Base-by-base conservation (phyloP, 2,113 vertebrate species). In the Apteryx owenii region DNA sequence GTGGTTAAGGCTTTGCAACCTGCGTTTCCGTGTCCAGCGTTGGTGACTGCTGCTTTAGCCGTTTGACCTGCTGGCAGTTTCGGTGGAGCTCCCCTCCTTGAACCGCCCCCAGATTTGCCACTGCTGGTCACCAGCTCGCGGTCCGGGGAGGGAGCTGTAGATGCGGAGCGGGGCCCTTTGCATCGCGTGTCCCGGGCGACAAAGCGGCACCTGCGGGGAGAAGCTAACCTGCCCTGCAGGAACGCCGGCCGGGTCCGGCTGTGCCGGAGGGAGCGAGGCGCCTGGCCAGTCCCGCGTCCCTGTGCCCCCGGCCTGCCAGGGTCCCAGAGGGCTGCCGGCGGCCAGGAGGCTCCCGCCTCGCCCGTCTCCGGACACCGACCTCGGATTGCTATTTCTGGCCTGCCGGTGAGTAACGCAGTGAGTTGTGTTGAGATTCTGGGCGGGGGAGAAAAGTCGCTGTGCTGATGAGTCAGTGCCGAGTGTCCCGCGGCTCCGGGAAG, bases 391-490 rank as follows among this genome's bases (percentile, higher is more conserved):
- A 92, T 96, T 96, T 96, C 85, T 96, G 96, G 31, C 18, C 5
- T 85, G 89, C 48, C 90, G 28, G 28, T 95, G 96, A 97, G 93
- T 92, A 95, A 97, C 95, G 93, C 95, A 92, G 92, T 85, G 86
- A 91, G 23, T 51, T 53, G 93, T 88, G 92, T 90, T 46, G 93
- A 56, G 86, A 91, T 84, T 92, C 83, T 50, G 95, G 95, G 95
- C 90, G 93, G 96, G 79, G 96, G 25, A 42, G 38, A 65, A 90
- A 64, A 1, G 79, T 36, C 90, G n/a, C 82, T 93, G 72, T 86
- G 93, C 88, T 21, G 3, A 56, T 96, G 93, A 96, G 94, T 96
- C 97, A 95, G 42, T 0, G 0, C 88, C 58, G 1, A 6, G 81
- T 89, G 44, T 17, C 66, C 2, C 0, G 9, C 66, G 9, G 72